Base-by-base conservation (phyloP, 23 tunicate genomes). In the Trididemnum clinides region DNA sequence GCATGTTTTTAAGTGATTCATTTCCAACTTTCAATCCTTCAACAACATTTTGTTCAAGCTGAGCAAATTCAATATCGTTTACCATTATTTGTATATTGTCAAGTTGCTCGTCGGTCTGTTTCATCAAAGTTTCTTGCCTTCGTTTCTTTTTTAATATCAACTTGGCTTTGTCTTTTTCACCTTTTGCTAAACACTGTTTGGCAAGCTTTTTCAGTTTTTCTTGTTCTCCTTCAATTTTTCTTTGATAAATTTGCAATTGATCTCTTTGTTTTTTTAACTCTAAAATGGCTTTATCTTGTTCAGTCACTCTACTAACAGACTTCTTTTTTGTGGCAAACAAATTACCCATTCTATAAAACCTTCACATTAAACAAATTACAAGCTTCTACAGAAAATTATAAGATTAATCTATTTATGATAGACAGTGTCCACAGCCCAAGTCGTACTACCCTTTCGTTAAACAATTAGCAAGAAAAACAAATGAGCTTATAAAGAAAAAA, bases 201-300 rank as follows among this genome's bases (percentile, higher is more conserved):
- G 98, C 98, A 0, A 94, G 64, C 18, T 63, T 30, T 76, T 77
- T 89, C 31, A 94, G 49, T 51, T 89, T 89, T 32, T 78, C 94
- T 62, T 94, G 98, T 57, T 94, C 98, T 0, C 50, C 77, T 71
- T 94, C 98, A 32, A 94, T 94, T 57, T 89, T 94, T 64, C 85
- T 85, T 77, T 89, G 90, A 44, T 89, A 94, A 71, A 74, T 74
- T 58, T 82, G 83, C 0, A 94, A 65, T 54, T 88, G 92, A 49
- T 94, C 98, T 57, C 98, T 80, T 82, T 94, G 98, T 65, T 94
- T 94, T 51, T 94, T 94, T 22, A 94, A 38, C 39, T 94, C 90
- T 33, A 94, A 69, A 82, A 94, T 89, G 0, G 98, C 98, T n/a
- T 75, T 57, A 78, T 94, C 98, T 72, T 89, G 95, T 44, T 89